phyloP scores from a whole-genome alignment of 2,113 vertebrate genomes.

The Columba janthina region DNA sequence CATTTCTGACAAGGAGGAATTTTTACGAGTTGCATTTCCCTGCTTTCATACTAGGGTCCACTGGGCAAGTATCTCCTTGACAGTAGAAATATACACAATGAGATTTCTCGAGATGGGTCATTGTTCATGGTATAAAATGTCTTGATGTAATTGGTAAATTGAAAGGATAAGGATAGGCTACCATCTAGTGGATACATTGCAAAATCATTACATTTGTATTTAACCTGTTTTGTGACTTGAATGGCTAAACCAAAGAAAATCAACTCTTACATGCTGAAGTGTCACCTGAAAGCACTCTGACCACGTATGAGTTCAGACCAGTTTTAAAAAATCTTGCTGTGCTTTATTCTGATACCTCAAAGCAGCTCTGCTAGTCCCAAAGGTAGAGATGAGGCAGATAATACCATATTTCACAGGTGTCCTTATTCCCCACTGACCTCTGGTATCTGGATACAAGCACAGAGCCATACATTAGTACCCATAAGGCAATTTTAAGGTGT shows the following conservation, averaged over 20 bases:
- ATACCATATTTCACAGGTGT: slow-evolving; percentile 16
- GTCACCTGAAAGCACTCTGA: slow-evolving; percentile 52
- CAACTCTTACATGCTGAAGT: neutral
- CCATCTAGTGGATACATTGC: slow-evolving; percentile 71
- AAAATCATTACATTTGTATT: slow-evolving; percentile 34
- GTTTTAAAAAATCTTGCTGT: slow-evolving; percentile 37
- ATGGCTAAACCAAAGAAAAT: slow-evolving; percentile 57
- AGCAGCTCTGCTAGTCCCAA: slow-evolving; percentile 44
- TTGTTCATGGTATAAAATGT: neutral
- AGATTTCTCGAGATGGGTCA: slow-evolving; percentile 32
- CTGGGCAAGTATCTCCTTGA: neutral
- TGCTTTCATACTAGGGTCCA: neutral
- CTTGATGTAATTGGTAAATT: neutral
- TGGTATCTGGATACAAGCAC: slow-evolving; percentile 39
- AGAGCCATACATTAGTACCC: neutral
- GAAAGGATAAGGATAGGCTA: slow-evolving; percentile 65
- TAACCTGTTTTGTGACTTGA: slow-evolving; percentile 43
- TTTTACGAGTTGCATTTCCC: neutral
- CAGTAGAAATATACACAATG: slow-evolving; percentile 16
- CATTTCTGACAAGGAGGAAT: neutral
- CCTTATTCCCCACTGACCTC: slow-evolving; percentile 46
- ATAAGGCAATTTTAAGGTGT: neutral
- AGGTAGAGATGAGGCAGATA: slow-evolving; percentile 21
- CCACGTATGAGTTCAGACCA: slow-evolving; percentile 21
- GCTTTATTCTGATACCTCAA: slow-evolving; percentile 51